Evolutionary conservation across 2,113 vertebrate species (phyloP).

Genomic region (Zootoca vivipara): DNA sequence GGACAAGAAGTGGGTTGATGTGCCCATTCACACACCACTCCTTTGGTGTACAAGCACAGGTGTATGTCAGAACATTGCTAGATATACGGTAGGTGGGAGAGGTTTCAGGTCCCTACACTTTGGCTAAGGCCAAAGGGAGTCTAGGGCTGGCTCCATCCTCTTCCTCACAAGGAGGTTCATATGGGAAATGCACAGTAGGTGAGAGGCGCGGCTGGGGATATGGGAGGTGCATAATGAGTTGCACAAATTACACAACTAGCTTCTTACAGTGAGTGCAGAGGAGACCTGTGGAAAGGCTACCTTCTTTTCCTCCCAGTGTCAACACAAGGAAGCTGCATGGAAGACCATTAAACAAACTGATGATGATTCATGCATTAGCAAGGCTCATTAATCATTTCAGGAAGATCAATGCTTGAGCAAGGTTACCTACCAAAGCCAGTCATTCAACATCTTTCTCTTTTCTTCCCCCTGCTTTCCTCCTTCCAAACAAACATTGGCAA

Average conservation of each 20-base stretch:
- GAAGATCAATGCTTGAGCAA: conserved; percentile 6
- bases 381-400: conserved; percentile 3
- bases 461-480: neutral
- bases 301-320: neutral
- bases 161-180: neutral
- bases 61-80: neutral
- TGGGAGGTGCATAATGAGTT: neutral
- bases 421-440: conserved; percentile 4
- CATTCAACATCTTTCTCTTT: neutral
- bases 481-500: neutral
- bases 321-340: neutral
- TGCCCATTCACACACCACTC: neutral
- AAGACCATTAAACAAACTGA: conserved; percentile 12
- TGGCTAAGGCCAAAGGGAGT: neutral
- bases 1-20: neutral
- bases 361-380: conserved; percentile 20
- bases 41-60: neutral
- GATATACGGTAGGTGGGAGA: too few relatives aligned
- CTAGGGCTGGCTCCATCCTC: neutral
- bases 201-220: too few relatives aligned
- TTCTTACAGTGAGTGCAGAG: neutral
- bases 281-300: neutral
- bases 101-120: too few relatives aligned
- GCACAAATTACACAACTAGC: neutral
- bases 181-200: neutral